These are phyloP conservation scores for Drosophila biarmipes DNA, from an alignment of 1,140 invertebrate species.

Conservation along the genomic window DNA sequence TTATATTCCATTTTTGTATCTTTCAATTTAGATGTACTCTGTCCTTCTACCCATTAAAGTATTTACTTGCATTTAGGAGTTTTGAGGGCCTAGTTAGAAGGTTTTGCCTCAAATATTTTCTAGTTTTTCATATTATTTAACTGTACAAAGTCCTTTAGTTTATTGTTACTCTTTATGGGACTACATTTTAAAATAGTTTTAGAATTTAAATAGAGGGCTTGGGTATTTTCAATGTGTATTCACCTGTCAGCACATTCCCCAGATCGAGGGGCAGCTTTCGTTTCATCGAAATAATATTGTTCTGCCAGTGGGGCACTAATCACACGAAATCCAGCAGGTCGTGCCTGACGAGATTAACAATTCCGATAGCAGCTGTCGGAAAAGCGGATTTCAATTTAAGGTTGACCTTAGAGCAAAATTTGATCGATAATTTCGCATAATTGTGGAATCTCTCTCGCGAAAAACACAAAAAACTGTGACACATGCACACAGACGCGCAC, in stretches of 20 bases:
- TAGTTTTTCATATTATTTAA: too few species aligned
- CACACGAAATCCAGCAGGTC: slow-evolving; percentile 26
- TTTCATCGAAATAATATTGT: slow-evolving; percentile 31
- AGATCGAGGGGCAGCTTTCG: not conserved
- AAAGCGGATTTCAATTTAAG: slow-evolving; percentile 72
- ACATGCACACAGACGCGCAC: slow-evolving; percentile 41
- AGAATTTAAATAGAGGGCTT: not conserved
- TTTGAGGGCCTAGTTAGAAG: too few species aligned
- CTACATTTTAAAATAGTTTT: not conserved
- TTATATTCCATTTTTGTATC: too few species aligned
- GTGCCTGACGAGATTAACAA: slow-evolving; percentile 57
- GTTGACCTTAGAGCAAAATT: slow-evolving; percentile 77
- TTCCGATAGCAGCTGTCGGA: slow-evolving; percentile 42
- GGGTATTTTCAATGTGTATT: too few species aligned
- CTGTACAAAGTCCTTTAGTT: not conserved
- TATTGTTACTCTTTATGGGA: too few species aligned
- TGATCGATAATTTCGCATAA: slow-evolving; percentile 84
- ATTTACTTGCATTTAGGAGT: too few species aligned
- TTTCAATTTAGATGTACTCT: too few species aligned
- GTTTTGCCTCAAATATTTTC: too few species aligned
- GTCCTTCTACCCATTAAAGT: too few species aligned
- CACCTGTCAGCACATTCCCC: not conserved
- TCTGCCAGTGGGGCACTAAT: slow-evolving; percentile 9
- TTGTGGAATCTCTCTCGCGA: slow-evolving; percentile 44
- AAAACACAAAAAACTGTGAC: slow-evolving; percentile 46